Evolutionary conservation across 2,888 invertebrate genomes (phyloP).

Genomic region (Arctia plantaginis): DNA sequence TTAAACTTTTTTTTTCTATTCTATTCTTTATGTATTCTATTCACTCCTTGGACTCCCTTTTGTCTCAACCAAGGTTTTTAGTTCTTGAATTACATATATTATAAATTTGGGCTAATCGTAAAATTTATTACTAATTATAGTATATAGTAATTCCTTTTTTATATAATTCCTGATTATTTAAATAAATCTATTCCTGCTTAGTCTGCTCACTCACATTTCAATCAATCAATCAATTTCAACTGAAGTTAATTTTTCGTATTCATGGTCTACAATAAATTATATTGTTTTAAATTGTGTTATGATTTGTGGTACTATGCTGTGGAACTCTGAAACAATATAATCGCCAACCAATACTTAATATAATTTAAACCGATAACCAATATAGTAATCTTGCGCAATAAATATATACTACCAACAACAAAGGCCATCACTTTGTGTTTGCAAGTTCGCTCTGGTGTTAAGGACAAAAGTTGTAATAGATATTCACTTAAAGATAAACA

Average conservation of each 20-base stretch:
- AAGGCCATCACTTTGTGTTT: slow-evolving; percentile 6
- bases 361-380: background rate
- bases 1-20: background rate
- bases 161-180: background rate
- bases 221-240: no score
- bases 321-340: background rate
- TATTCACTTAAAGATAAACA: slow-evolving; percentile 35
- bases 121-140: background rate
- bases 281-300: background rate
- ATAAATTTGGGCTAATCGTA: background rate
- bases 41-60: background rate
- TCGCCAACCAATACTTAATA: background rate
- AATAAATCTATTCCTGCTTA: background rate
- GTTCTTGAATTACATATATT: no score
- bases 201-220: no score
- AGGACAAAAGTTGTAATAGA: slow-evolving; percentile 27
- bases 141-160: no score
- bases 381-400: background rate
- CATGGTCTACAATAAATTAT: background rate
- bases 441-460: slow-evolving; percentile 33
- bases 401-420: background rate
- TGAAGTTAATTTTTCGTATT: no score
- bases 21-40: background rate
- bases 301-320: background rate
- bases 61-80: background rate